Conservation (phyloP, 2,113 vertebrate genomes). For the Candoia aspera region DNA sequence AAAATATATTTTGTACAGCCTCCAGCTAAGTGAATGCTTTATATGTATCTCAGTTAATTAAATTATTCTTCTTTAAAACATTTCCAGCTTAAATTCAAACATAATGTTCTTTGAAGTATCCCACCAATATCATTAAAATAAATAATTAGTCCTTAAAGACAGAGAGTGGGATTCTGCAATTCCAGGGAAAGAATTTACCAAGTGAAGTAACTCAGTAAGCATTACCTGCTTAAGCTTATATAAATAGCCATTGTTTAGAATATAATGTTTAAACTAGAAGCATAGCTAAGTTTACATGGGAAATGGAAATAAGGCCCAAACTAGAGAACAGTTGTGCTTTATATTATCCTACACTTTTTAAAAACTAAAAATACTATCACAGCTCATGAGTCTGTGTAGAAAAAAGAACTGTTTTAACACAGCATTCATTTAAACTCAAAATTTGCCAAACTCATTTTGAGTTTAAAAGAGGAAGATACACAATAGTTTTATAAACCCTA, state of each 20-base stretch:
- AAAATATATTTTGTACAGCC: slow-evolving; percentile 34
- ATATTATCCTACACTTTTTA: background rate
- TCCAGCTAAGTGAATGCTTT: slow-evolving; percentile 47
- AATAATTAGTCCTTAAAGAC: background rate
- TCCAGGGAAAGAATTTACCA: background rate
- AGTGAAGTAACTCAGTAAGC: background rate
- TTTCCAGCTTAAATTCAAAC: slow-evolving; percentile 43
- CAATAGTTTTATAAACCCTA: background rate
- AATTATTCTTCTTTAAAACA: slow-evolving; percentile 46
- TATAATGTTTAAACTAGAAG: background rate
- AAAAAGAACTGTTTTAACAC: background rate
- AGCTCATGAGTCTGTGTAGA: background rate
- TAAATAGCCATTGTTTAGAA: background rate
- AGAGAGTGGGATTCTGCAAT: background rate
- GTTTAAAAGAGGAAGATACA: background rate
- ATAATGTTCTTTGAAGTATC: background rate
- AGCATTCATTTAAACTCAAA: background rate
- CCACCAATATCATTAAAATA: background rate
- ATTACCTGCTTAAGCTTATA: too few relatives aligned
- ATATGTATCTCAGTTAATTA: slow-evolving; percentile 37
- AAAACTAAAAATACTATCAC: background rate
- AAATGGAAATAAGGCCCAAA: background rate
- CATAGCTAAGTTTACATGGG: background rate
- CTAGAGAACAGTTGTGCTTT: too few relatives aligned
- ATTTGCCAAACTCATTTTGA: background rate